Evolutionary conservation across 2,888 invertebrate species (phyloP), one percentile per base, ranked within the genome.

Genomic region (Petrophora chlorosata): DNA sequence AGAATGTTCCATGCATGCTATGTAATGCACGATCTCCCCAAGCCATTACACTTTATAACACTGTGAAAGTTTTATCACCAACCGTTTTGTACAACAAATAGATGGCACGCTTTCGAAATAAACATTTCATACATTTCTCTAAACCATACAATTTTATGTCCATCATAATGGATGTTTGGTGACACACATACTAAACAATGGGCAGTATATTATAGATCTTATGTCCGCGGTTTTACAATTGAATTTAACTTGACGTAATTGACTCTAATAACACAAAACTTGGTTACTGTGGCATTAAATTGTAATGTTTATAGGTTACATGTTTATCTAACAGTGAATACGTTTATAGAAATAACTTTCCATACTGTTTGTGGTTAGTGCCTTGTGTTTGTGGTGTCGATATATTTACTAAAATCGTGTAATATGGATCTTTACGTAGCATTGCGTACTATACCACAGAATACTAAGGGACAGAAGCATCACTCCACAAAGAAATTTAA

Each of bases 31-130:
- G n/a, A n/a, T n/a, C n/a, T n/a, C n/a, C n/a, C n/a, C n/a, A n/a
- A n/a, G n/a, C n/a, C n/a, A n/a, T n/a, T n/a, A n/a, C n/a, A n/a
- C n/a, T n/a, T n/a, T n/a, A n/a, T n/a, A n/a, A n/a, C n/a, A n/a
- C n/a, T n/a, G 26, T 26, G 39, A 39, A 46, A 46, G 39, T 46
- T 26, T 45, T 32, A 45, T 33, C 38, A 32, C 38, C 23, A 26
- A 15, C 9, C 22, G 17, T 23, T 36, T 35, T 9, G 17, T 15
- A 22, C 23, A 15, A 32, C 25, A 30, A 30, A 44, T 25, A 22
- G 14, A 30, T 25, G 28, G 12, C 33, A 40, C 39, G 10, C 46
- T 47, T 40, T 44, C 30, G 25, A 38, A 44, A 36, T 44, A 38
- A 36, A 35, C 22, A 43, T n/a, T 36, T 34, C 38, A 28, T 34